Evolutionary conservation across 1,140 invertebrate species (phyloP).

Genomic region (Sitophilus oryzae): DNA sequence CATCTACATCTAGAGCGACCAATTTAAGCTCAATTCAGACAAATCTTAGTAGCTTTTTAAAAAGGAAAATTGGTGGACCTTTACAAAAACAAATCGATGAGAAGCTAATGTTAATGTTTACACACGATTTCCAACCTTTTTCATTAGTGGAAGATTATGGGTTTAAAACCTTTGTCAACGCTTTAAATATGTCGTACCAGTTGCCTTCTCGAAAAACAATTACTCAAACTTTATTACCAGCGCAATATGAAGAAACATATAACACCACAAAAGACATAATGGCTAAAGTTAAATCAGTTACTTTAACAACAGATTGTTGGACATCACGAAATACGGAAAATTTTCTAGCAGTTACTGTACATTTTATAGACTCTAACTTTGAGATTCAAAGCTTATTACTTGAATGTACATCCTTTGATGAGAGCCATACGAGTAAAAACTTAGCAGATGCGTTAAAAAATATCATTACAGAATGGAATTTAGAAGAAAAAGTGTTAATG

Average conservation of each 20-base stretch:
- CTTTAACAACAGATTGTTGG: constrained; percentile 23
- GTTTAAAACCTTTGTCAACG: constrained; percentile 29
- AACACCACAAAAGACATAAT: constrained; percentile 2
- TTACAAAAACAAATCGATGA: constrained; percentile 16
- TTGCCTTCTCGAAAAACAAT: constrained; percentile 32
- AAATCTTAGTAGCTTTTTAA: too few relatives aligned
- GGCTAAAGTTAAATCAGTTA: constrained; percentile 11
- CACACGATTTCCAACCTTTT: constrained; percentile 35
- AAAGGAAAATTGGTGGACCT: not conserved
- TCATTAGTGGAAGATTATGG: constrained; percentile 34
- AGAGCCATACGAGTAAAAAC: constrained; percentile 6
- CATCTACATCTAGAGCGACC: too few relatives aligned
- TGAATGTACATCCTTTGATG: not conserved
- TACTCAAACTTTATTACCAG: constrained; percentile 20
- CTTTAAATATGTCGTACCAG: constrained; percentile 34
- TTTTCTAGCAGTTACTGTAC: constrained; percentile 19
- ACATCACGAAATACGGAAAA: constrained; percentile 23
- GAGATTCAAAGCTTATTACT: too few relatives aligned
- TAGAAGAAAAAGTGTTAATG: constrained; percentile 18
- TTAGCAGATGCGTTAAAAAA: constrained; percentile 9
- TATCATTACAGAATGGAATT: constrained; percentile 7
- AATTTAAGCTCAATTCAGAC: too few relatives aligned
- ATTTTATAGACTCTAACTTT: constrained; percentile 18
- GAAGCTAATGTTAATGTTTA: constrained; percentile 20
- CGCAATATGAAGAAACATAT: constrained; percentile 16